These are phyloP conservation scores for Anoplophora glabripennis DNA, from an alignment of 1,140 invertebrate genomes.

Conservation along the genomic window DNA sequence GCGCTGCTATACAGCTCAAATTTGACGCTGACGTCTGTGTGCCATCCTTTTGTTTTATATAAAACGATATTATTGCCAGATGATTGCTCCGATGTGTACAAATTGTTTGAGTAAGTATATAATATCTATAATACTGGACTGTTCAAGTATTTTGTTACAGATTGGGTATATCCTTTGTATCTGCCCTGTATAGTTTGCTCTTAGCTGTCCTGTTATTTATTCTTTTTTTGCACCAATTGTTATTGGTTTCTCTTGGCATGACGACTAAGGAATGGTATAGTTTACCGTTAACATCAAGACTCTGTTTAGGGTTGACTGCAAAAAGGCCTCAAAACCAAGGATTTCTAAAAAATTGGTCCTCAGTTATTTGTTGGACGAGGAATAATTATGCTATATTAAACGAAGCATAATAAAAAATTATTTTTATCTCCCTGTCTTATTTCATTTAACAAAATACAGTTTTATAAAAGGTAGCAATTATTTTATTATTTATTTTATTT, in stretches of 20 bases:
- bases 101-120: slow-evolving; percentile 61
- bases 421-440: too few relatives aligned
- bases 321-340: slow-evolving; percentile 32
- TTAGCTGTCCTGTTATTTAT: slow-evolving; percentile 31
- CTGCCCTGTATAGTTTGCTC: slow-evolving; percentile 40
- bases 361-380: slow-evolving; percentile 29
- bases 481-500: too few relatives aligned
- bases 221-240: slow-evolving; percentile 35
- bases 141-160: slow-evolving; percentile 28
- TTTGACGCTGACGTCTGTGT: slow-evolving; percentile 68
- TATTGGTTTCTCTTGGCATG: slow-evolving; percentile 38
- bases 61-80: slow-evolving; percentile 64
- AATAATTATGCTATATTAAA: slow-evolving; percentile 3
- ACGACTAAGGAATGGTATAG: slow-evolving; percentile 39
- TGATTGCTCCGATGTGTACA: slow-evolving; percentile 69
- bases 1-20: slow-evolving; percentile 66
- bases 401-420: neutral
- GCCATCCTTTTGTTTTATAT: slow-evolving; percentile 64
- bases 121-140: neutral
- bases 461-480: too few relatives aligned
- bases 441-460: too few relatives aligned
- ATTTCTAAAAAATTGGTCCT: slow-evolving; percentile 37
- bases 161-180: slow-evolving; percentile 41
- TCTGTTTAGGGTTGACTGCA: slow-evolving; percentile 32
- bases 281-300: slow-evolving; percentile 32